These are phyloP conservation scores for Chaetophractus vellerosus DNA, from an alignment of 2,797 vertebrate genomes.

Conservation along the genomic window DNA sequence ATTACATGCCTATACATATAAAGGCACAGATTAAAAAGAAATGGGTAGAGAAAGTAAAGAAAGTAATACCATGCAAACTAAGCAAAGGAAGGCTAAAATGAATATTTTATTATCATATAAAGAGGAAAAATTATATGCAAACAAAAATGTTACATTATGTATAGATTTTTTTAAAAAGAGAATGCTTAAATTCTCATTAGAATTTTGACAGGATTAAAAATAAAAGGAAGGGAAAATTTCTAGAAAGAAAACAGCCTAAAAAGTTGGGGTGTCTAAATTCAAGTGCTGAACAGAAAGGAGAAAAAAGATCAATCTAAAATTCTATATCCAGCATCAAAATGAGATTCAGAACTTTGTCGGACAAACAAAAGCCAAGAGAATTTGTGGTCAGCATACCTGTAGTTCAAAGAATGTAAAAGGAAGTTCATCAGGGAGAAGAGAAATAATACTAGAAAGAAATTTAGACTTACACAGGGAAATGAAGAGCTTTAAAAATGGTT, in stretches of 20 bases:
- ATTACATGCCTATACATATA: too few species aligned
- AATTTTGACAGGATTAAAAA: background rate
- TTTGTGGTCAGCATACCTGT: background rate
- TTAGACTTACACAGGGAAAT: background rate
- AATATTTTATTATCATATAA: background rate
- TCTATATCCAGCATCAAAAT: background rate
- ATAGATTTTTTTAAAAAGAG: background rate
- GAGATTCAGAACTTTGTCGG: background rate
- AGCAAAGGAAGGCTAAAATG: background rate
- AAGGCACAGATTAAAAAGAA: background rate
- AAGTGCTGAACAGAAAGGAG: background rate
- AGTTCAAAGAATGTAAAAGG: background rate
- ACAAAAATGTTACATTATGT: background rate
- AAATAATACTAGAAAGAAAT: background rate
- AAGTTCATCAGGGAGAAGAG: background rate
- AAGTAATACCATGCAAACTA: background rate
- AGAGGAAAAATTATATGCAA: too few species aligned
- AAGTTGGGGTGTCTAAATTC: background rate
- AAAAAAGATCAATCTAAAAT: background rate
- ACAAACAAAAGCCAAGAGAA: background rate
- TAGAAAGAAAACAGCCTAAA: background rate
- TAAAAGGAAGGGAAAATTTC: background rate
- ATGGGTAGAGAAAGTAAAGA: background rate
- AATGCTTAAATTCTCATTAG: background rate
- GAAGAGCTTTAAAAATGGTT: background rate